Percentiles rank a stretch among this genome's conserved stretches.
Conservation (phyloP, 2,797 vertebrate species). For the Phalanger gymnotis region DNA sequence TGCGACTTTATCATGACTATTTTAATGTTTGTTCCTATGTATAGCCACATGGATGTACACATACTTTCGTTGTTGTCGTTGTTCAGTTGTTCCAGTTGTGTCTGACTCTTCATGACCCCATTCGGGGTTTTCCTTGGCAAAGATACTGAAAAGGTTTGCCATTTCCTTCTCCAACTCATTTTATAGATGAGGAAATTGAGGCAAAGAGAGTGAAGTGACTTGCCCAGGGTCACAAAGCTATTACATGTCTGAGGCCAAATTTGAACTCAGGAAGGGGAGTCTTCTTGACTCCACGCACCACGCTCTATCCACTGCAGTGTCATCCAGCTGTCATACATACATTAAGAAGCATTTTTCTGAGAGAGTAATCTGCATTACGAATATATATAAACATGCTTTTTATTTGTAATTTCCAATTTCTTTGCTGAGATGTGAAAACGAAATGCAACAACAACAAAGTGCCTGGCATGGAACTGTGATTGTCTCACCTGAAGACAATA, state of each 20-base stretch:
- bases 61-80: background rate
- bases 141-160: background rate
- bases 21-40: constrained; percentile 22
- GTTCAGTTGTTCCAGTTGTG: background rate
- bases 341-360: background rate
- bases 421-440: constrained; percentile 40
- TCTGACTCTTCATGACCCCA: background rate
- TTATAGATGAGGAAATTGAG: background rate
- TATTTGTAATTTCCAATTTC: constrained; percentile 36
- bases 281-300: background rate
- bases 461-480: background rate
- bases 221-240: background rate
- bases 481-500: constrained; percentile 5
- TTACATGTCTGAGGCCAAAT: background rate
- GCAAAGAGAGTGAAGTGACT: background rate
- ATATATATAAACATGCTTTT: background rate
- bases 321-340: background rate
- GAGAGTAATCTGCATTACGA: constrained; percentile 40
- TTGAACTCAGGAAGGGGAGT: background rate
- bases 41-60: background rate
- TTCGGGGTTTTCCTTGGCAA: background rate
- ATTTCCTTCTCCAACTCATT: background rate
- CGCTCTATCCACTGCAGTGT: background rate
- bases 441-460: background rate
- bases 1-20: constrained; percentile 34